Percentiles rank a stretch among this genome's conserved stretches.
Evolutionary conservation across 2,888 invertebrate species (phyloP).

Genomic region (Caradrina clavipalpis): DNA sequence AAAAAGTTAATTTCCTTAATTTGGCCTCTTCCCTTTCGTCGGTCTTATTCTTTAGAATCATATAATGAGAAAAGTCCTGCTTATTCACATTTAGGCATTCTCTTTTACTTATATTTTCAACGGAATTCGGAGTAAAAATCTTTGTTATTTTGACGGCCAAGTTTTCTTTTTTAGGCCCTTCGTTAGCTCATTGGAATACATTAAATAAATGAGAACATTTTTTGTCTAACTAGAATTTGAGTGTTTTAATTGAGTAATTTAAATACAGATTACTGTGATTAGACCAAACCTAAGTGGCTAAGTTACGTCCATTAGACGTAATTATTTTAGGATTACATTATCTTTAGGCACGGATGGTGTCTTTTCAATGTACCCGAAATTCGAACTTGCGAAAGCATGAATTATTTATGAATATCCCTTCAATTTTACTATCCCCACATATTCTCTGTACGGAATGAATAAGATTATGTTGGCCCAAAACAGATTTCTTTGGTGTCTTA

Average conservation of each 20-base stretch:
- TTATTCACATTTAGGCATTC: slow-evolving; percentile 74
- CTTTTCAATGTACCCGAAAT: slow-evolving; percentile 20
- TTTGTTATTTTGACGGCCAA: slow-evolving; percentile 49
- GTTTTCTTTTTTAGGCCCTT: slow-evolving; percentile 28
- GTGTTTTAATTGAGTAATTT: slow-evolving; percentile 51
- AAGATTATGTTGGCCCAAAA: slow-evolving; percentile 13
- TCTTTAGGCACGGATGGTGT: slow-evolving; percentile 5
- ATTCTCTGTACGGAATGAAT: slow-evolving; percentile 21
- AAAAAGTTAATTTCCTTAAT: slow-evolving; percentile 89
- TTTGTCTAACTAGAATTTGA: slow-evolving; percentile 42
- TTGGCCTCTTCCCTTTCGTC: slow-evolving; percentile 80
- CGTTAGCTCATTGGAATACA: slow-evolving; percentile 48
- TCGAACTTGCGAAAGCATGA: slow-evolving; percentile 20
- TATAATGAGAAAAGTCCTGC: slow-evolving; percentile 78
- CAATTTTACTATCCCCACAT: slow-evolving; percentile 22
- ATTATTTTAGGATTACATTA: slow-evolving; percentile 35
- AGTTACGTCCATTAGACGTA: slow-evolving; percentile 40
- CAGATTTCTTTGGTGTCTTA: slow-evolving; percentile 35
- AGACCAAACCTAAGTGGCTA: slow-evolving; percentile 36
- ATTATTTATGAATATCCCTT: slow-evolving; percentile 39
- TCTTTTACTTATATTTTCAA: slow-evolving; percentile 72
- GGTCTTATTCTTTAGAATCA: slow-evolving; percentile 76
- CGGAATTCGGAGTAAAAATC: slow-evolving; percentile 64
- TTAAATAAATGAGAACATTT: slow-evolving; percentile 46
- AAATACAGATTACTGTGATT: slow-evolving; percentile 52